Evolutionary conservation across 2,888 invertebrate genomes (phyloP).

Genomic region (Entomobrya multifasciata): DNA sequence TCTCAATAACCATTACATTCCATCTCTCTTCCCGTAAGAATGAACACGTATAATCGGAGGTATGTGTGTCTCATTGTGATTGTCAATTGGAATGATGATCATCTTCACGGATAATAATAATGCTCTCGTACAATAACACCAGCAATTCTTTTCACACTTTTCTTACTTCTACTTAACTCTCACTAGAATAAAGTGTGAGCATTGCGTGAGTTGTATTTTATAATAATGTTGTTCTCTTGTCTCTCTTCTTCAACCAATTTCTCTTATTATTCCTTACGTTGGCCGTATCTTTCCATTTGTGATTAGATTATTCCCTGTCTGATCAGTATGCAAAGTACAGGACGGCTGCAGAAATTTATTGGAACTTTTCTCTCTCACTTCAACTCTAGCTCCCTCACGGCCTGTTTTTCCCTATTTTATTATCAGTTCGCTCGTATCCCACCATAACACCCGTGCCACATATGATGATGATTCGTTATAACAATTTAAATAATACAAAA

Average conservation of each 20-base stretch:
- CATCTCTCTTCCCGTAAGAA: slow-evolving; percentile 4
- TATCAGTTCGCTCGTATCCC: background rate
- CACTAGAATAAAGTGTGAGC: background rate
- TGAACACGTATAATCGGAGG: slow-evolving; percentile 34
- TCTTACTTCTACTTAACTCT: background rate
- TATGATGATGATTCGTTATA: background rate
- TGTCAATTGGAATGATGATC: slow-evolving; percentile 16
- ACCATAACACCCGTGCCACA: background rate
- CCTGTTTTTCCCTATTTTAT: background rate
- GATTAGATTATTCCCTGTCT: slow-evolving; percentile 79
- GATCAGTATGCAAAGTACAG: slow-evolving; percentile 80
- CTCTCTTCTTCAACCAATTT: slow-evolving; percentile 11
- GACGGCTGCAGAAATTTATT: slow-evolving; percentile 76
- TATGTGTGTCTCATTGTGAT: slow-evolving; percentile 9
- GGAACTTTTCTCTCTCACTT: slow-evolving; percentile 62
- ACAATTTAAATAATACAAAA: slow-evolving; percentile 47
- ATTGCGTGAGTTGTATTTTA: background rate
- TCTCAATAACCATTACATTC: slow-evolving; percentile 7
- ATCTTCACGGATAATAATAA: background rate
- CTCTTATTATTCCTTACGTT: slow-evolving; percentile 53
- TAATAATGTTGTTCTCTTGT: slow-evolving; percentile 18
- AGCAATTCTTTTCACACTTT: background rate
- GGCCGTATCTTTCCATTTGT: slow-evolving; percentile 63
- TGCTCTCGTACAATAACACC: slow-evolving; percentile 10
- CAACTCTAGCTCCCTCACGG: slow-evolving; percentile 43